phyloP scores from a whole-genome alignment of 2,888 invertebrate species.

The Scrobipalpa atriplicella region DNA sequence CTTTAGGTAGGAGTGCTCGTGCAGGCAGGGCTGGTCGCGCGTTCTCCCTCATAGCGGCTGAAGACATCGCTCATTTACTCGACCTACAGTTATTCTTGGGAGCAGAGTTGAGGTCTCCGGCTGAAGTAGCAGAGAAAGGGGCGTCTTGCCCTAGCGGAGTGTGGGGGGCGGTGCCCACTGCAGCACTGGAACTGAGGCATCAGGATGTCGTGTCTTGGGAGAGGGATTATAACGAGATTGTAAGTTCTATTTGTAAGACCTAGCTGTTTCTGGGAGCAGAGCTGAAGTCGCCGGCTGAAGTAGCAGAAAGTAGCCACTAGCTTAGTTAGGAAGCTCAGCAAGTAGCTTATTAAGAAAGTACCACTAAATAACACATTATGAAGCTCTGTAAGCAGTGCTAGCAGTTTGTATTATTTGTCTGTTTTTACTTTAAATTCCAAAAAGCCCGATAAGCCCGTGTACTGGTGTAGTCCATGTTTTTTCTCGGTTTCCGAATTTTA shows the following conservation, averaged over 20 bases:
- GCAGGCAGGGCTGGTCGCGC: slow-evolving; percentile 97
- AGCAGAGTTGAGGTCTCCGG: slow-evolving; percentile 79
- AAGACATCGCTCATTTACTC: slow-evolving; percentile 96
- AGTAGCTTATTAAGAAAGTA: no score
- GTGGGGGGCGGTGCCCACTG: slow-evolving; percentile 92
- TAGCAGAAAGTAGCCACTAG: no score
- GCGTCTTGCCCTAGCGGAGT: slow-evolving; percentile 81
- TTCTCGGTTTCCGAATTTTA: no score
- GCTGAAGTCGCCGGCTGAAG: no score
- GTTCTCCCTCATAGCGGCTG: slow-evolving; percentile 93
- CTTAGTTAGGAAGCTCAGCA: no score
- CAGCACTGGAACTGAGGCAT: slow-evolving; percentile 91
- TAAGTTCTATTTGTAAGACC: slow-evolving; percentile 67
- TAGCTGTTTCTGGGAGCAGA: no score
- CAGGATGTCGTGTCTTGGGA: slow-evolving; percentile 89
- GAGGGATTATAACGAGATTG: slow-evolving; percentile 88
- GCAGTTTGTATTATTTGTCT: no score
- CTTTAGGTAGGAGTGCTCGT: slow-evolving; percentile 94
- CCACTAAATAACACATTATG: no score
- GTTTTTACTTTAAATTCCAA: no score
- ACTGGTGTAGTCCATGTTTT: no score
- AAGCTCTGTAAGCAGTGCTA: no score
- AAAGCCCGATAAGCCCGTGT: no score
- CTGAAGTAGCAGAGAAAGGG: slow-evolving; percentile 52
- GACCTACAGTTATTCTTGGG: slow-evolving; percentile 98